These are phyloP conservation scores for Aporrectodea caliginosa DNA, from an alignment of 1,140 invertebrate species.

Conservation along the genomic window DNA sequence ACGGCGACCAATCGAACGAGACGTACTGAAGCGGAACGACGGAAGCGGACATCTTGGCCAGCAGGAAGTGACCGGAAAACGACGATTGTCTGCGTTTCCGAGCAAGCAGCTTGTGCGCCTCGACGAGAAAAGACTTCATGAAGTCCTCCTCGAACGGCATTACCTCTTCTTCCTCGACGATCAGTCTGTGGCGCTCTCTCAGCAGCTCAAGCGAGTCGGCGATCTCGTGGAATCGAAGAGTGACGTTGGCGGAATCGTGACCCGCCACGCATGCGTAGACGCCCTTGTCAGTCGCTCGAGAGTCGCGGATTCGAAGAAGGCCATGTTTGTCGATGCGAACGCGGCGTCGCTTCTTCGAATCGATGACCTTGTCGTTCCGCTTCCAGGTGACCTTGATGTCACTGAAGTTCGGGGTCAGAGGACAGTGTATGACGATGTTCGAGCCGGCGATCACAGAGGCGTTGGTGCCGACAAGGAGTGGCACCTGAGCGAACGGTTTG, in stretches of 20 bases:
- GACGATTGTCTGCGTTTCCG: neutral
- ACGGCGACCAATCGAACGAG: conserved; percentile 58
- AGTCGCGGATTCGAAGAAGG: neutral
- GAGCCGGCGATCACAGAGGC: neutral
- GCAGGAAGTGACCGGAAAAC: neutral
- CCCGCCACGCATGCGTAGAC: neutral
- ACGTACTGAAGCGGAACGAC: conserved; percentile 7
- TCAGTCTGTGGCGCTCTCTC: neutral
- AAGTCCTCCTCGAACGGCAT: neutral
- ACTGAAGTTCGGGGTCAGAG: neutral
- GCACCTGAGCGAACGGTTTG: neutral
- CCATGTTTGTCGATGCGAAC: neutral
- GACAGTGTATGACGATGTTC: neutral
- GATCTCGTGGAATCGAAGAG: neutral
- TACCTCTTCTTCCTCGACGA: neutral
- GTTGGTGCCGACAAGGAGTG: neutral
- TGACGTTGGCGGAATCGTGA: neutral
- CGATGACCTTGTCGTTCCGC: neutral
- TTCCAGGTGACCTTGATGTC: neutral
- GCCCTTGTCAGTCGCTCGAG: neutral
- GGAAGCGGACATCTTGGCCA: neutral
- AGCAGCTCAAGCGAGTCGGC: neutral
- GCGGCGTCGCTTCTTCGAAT: neutral
- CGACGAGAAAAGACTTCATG: neutral
- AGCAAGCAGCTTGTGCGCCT: neutral